Conservation (phyloP, 2,888 invertebrate genomes). For the Brachyopa scutellaris region DNA sequence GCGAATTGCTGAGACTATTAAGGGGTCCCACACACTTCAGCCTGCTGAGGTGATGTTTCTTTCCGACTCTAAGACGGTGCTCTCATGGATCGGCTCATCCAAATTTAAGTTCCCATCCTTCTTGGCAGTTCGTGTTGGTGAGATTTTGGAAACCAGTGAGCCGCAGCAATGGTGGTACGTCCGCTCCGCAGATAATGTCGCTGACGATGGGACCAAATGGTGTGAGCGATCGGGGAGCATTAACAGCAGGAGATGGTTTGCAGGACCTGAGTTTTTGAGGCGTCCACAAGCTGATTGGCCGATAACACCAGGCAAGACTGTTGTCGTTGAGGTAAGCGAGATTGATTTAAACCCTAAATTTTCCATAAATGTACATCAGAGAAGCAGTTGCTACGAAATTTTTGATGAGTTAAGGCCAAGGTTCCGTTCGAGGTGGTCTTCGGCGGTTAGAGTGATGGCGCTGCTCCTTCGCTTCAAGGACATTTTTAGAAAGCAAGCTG, state of each 20-base stretch:
- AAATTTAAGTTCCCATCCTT: constrained; percentile 11
- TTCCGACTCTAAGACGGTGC: constrained; percentile 37
- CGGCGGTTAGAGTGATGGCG: background rate
- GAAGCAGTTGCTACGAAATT: background rate
- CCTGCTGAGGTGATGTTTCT: constrained; percentile 10
- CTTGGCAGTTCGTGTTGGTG: no score
- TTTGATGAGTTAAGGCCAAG: constrained; percentile 8
- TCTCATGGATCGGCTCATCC: constrained; percentile 10
- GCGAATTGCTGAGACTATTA: constrained; percentile 17
- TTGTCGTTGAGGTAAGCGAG: background rate
- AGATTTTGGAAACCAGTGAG: constrained; percentile 7
- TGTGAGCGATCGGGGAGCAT: background rate
- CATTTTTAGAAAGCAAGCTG: background rate
- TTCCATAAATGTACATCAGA: background rate
- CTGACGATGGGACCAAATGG: constrained; percentile 24
- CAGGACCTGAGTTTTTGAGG: background rate
- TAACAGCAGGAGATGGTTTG: constrained; percentile 1
- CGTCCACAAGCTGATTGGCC: background rate
- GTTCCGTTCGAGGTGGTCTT: constrained; percentile 15
- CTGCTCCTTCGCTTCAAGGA: constrained; percentile 8
- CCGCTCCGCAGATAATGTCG: constrained; percentile 2
- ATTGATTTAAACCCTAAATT: background rate
- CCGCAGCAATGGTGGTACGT: constrained; percentile 9
- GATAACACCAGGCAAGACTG: background rate
- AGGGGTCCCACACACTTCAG: constrained; percentile 10